Base-by-base conservation (phyloP, 2,797 vertebrate genomes). In the Thamnophis elegans region DNA sequence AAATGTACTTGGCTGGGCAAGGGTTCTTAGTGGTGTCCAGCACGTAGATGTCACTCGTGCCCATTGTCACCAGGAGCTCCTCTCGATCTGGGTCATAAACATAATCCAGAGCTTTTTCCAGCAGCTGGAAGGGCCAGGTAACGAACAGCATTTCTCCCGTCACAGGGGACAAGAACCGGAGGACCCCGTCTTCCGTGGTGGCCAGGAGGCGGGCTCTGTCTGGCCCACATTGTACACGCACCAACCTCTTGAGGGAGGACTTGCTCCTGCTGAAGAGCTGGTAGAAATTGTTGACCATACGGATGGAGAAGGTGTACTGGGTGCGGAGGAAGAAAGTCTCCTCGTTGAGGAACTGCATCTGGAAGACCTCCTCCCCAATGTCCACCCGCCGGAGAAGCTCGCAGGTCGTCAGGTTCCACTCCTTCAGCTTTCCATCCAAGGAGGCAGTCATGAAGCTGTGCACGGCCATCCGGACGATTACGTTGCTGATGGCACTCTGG, bases 41-140 rank as follows among this genome's bases (percentile, higher is more conserved):
- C 36, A 97, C 96, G 0, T 97, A 92, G 82, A 97, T 95, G 0
- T 97, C 95, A 1, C 94, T 32, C 1, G 90, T 94, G 2, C 96
- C 97, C 53, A 92, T 95, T 0, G 97, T 97, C 65, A 97, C 95
- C 28, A 96, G 93, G 13, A 97, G 96, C 36, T 97, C 97, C 87
- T 96, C 94, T 78, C 88, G 95, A 1, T 85, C 56, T 3, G 96
- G 95, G 89, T 97, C 91, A 1, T 97, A 97, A 89, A 95, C 96
- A 65, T 95, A 97, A 85, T 96, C 96, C 7, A 96, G 88, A n/a
- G 96, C 96, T 0, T 56, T 78, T 78, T 97, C 96, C 12, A 97
- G 73, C 22, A 95, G 3, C 7, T 92, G 88, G 87, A 96, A 96
- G 54, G 97, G 97, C 97, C 97, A 97, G 32, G 96, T 97, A 85